Percentiles rank a stretch among this genome's conserved stretches.
Evolutionary conservation across 2,113 vertebrate genomes (phyloP).

Genomic region (Leucosticte australis): DNA sequence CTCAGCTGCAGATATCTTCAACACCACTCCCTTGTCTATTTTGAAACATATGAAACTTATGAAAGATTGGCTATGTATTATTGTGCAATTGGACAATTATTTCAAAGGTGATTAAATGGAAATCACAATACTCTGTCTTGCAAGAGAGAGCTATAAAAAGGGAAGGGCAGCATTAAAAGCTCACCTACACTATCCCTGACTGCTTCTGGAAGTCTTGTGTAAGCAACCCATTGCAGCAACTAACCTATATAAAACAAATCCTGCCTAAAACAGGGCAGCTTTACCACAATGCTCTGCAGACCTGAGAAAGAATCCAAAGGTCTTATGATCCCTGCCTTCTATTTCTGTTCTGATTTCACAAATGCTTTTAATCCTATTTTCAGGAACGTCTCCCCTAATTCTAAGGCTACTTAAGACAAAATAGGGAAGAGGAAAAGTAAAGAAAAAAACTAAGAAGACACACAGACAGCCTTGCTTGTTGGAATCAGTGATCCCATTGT

Average conservation of each 20-base stretch:
- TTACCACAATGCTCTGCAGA: not conserved
- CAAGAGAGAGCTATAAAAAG: constrained; percentile 25
- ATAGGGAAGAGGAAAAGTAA: not conserved
- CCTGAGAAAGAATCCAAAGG: not conserved
- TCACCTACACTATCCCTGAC: constrained; percentile 6
- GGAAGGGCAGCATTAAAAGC: constrained; percentile 47
- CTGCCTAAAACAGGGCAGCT: not conserved
- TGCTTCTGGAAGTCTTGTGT: constrained; percentile 8
- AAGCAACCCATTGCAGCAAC: constrained; percentile 16
- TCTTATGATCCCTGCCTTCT: not conserved
- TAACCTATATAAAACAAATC: not conserved
- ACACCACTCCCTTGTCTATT: constrained; percentile 38
- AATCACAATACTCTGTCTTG: not conserved
- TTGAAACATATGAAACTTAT: constrained; percentile 38
- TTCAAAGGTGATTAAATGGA: constrained; percentile 18
- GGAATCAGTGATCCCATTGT: not conserved
- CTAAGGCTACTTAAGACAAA: not conserved
- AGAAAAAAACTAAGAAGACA: not conserved
- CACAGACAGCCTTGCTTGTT: not conserved
- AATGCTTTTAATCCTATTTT: not conserved
- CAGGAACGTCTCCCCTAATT: not conserved
- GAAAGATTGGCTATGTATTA: not conserved
- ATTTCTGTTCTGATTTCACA: not conserved
- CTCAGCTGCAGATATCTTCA: not conserved
- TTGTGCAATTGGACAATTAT: constrained; percentile 54